Conservation (phyloP, 2,797 vertebrate genomes). For the Manis pentadactyla region DNA sequence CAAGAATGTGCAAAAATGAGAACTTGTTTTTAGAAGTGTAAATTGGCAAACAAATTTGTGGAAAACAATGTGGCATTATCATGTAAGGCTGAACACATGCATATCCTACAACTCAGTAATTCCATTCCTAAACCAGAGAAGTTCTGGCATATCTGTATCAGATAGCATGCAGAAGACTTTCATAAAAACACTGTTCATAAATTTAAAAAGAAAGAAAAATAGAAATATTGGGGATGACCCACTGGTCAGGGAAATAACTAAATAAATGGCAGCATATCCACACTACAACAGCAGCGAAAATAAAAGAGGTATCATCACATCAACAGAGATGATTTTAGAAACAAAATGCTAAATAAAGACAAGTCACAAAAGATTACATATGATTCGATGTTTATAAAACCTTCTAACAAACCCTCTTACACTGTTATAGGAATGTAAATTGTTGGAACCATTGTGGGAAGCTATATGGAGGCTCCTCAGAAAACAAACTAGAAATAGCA, state of each 20-base stretch:
- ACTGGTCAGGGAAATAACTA: background rate
- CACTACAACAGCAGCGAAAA: background rate
- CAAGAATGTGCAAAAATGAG: background rate
- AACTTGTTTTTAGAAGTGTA: background rate
- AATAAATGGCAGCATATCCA: background rate
- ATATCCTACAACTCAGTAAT: background rate
- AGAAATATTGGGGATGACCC: background rate
- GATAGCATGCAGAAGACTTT: background rate
- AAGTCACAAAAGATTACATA: background rate
- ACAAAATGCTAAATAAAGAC: background rate
- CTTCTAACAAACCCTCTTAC: background rate
- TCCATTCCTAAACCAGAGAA: background rate
- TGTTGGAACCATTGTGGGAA: no score
- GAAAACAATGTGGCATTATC: slow-evolving; percentile 11
- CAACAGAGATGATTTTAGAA: background rate
- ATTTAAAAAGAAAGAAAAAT: background rate
- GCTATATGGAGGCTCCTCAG: no score
- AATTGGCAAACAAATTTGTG: background rate
- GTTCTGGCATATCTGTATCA: background rate
- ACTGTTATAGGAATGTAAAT: no score
- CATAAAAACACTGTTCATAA: background rate
- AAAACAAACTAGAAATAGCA: no score
- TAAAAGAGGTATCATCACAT: background rate
- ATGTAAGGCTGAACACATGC: background rate
- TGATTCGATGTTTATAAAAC: background rate